These are phyloP conservation scores for Ptychodera flava DNA, from an alignment of 35 echinoderm and acorn worm species.

Conservation along the genomic window DNA sequence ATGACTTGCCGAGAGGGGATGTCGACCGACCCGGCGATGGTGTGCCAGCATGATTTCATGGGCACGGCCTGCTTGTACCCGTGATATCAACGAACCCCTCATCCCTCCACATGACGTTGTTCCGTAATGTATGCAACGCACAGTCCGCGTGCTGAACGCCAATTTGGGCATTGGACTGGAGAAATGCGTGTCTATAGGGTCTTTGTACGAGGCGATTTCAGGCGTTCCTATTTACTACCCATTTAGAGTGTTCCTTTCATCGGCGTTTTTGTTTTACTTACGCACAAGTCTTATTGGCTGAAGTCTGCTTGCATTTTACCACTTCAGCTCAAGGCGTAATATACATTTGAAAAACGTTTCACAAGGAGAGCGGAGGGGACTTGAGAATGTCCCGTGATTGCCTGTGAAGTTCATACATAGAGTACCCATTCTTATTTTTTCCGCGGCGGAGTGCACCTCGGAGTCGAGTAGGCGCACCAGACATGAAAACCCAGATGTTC, in stretches of 20 bases:
- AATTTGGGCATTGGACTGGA: background rate
- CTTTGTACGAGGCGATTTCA: background rate
- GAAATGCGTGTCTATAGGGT: background rate
- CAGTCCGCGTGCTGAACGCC: background rate
- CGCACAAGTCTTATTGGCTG: background rate
- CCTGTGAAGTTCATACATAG: background rate
- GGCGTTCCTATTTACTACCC: background rate
- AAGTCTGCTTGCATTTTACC: background rate
- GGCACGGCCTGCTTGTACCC: too few relatives aligned
- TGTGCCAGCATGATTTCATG: background rate
- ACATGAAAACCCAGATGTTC: background rate
- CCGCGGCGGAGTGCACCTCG: too few relatives aligned
- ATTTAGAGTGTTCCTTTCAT: background rate
- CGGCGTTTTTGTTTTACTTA: background rate
- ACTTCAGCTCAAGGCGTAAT: background rate
- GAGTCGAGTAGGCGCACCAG: too few relatives aligned
- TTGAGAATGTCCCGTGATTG: background rate
- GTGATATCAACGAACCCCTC: too few relatives aligned
- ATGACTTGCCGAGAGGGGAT: background rate
- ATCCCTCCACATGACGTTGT: background rate
- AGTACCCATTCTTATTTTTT: too few relatives aligned
- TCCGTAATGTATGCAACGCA: background rate
- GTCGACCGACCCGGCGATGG: background rate
- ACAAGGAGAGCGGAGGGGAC: background rate
- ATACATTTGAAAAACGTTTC: background rate